Base-by-base conservation (phyloP, 2,113 vertebrate genomes). In the Upupa epops region DNA sequence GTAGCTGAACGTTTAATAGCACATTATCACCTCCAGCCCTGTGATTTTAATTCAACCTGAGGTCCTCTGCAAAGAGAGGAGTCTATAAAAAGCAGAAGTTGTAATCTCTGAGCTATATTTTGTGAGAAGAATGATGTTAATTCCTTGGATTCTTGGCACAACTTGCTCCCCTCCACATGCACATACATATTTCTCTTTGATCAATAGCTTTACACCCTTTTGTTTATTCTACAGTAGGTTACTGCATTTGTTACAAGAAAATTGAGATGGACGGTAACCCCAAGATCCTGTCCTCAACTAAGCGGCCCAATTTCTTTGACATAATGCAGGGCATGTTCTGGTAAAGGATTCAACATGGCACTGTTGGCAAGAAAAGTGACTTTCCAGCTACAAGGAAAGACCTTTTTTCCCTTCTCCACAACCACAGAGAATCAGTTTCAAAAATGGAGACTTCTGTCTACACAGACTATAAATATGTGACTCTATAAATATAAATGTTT, bases 31-130 rank as follows among this genome's bases (percentile, higher is more conserved):
- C 72, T 97, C 58, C 81, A 92, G 55, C 48, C 89, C 70, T 83
- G 92, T 58, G 73, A 89, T 93, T 56, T 97, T 89, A 97, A 96
- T 96, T 92, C 80, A 89, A 82, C 31, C 17, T 75, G 73, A 96
- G 89, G 73, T 95, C 83, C 52, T 95, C 18, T 54, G 75, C 91
- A 86, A 85, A 96, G n/a, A 93, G 18, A 46, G 83, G 19, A 83
- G 81, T 91, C 94, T 96, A 61, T 89, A 92, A 92, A 96, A 94
- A 51, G 58, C 68, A 86, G 77, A 94, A 93, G 61, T 83, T 92
- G 34, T 92, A 89, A 77, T 28, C 21, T 85, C 54, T 42, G 60
- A 83, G 45, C 26, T 71, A 17, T 36, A 49, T 69, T 84, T 64
- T 71, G 21, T 75, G 36, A 90, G 58, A 86, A 65, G 11, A 82